Evolutionary conservation across 2,888 invertebrate genomes (phyloP), one percentile per base, ranked within the genome.

Genomic region (Rhagophthalmus giganteus): DNA sequence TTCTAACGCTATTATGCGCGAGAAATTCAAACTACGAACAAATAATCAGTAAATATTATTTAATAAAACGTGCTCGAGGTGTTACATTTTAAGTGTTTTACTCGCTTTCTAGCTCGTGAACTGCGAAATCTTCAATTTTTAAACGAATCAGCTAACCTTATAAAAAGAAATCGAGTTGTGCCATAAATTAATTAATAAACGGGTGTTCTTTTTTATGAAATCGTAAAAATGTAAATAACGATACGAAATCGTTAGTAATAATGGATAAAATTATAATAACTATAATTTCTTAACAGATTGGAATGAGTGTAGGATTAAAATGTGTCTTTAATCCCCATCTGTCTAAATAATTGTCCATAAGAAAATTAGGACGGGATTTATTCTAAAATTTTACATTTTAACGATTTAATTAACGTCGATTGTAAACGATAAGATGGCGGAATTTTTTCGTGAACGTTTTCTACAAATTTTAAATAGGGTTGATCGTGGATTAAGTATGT

Each of bases 181-280:
- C 37, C 27, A 39, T 38, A 50, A 50, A 39, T 39, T 50, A 50
- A 50, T 50, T 50, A 50, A 44, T 50, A 44, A 44, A 44, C 44
- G 44, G 44, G 44, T 50, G 50, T 44, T 44, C 37, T 30, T 24
- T 45, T 7, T 46, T 46, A 38, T 46, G 35, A 14, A 38, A 37
- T 35, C 31, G 38, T 46, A 46, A 42, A 39, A 53, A 47, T 47
- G 53, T 48, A 47, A 47, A 39, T 51, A 38, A 26, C 46, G n/a
- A 35, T 32, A 27, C 24, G 47, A 39, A 39, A 32, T 11, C 25
- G 26, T 26, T 28, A 39, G 31, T 33, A 15, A 30, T 20, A 37
- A 44, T 38, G 28, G n/a, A 42, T 41, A 30, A 38, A 28, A 35
- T 41, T 37, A 52, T 27, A 37, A 26, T 44, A 39, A 45, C 31